Percentiles rank a stretch among this genome's conserved stretches.
phyloP scores from a whole-genome alignment of 1,140 invertebrate species.

The Pomacea maculata region DNA sequence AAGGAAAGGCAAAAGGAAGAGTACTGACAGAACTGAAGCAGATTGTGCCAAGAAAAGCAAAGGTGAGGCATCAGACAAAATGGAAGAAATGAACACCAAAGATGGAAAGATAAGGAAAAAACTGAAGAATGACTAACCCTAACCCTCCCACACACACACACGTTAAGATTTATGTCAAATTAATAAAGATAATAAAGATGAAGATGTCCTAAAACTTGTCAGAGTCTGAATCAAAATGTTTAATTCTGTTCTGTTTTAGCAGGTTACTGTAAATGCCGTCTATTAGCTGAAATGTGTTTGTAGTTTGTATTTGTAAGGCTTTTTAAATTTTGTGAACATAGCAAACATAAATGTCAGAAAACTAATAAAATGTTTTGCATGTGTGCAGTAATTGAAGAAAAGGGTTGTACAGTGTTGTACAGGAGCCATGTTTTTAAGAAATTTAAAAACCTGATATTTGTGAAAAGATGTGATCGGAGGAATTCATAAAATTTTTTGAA shows the following conservation, averaged over 20 bases:
- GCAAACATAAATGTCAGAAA: no score
- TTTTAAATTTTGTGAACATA: no score
- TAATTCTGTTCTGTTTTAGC: not conserved
- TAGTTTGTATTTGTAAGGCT: no score
- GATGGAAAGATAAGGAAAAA: conserved; percentile 17
- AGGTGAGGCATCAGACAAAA: conserved; percentile 10
- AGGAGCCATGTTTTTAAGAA: no score
- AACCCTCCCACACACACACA: not conserved
- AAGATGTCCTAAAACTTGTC: not conserved
- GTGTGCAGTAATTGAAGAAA: no score
- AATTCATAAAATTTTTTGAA: no score
- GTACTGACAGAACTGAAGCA: conserved; percentile 26
- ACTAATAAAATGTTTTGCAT: no score
- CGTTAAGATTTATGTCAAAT: conserved; percentile 21
- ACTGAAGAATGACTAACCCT: not conserved
- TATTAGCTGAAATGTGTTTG: not conserved
- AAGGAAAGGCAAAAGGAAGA: conserved; percentile 21
- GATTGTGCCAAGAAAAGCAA: conserved; percentile 26
- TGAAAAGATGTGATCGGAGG: not conserved
- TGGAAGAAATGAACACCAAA: not conserved
- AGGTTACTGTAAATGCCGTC: not conserved
- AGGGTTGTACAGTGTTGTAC: no score
- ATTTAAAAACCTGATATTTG: no score
- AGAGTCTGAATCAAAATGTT: not conserved
- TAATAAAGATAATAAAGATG: conserved; percentile 1